phyloP scores from a whole-genome alignment of 1,140 invertebrate genomes.

The Stegodyphus dumicola region DNA sequence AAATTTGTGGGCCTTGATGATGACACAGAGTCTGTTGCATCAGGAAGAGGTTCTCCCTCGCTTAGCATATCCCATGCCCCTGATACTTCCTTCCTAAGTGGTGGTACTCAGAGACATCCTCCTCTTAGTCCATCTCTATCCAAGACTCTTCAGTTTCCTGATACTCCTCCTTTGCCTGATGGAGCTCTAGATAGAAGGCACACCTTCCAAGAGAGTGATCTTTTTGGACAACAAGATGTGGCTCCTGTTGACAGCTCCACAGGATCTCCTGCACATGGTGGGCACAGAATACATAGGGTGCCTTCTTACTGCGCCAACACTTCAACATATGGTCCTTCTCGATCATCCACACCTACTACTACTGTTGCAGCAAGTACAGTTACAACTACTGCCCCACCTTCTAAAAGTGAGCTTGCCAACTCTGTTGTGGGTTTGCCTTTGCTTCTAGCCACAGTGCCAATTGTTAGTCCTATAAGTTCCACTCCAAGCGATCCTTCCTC shows the following conservation, averaged over 20 bases:
- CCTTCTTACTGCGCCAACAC: slow-evolving; percentile 57
- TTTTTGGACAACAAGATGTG: slow-evolving; percentile 20
- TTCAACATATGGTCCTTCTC: slow-evolving; percentile 38
- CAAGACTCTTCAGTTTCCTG: slow-evolving; percentile 23
- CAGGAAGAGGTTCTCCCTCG: slow-evolving; percentile 49
- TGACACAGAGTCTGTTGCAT: slow-evolving; percentile 62
- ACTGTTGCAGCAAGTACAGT: neutral
- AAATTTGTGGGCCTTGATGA: slow-evolving; percentile 68
- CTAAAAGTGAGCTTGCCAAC: slow-evolving; percentile 57
- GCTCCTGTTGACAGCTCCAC: slow-evolving; percentile 51
- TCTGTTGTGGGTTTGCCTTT: slow-evolving; percentile 59
- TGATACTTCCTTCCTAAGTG: slow-evolving; percentile 12
- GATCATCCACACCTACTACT: slow-evolving; percentile 12
- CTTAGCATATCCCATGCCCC: slow-evolving; percentile 44
- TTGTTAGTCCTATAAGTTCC: slow-evolving; percentile 45
- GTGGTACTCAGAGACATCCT: slow-evolving; percentile 21
- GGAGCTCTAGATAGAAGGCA: slow-evolving; percentile 54
- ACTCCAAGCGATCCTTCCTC: slow-evolving; percentile 10
- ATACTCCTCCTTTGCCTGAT: slow-evolving; percentile 19
- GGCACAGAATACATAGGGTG: slow-evolving; percentile 50
- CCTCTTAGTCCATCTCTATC: slow-evolving; percentile 40
- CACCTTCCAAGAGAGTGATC: slow-evolving; percentile 50
- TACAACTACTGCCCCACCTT: slow-evolving; percentile 10
- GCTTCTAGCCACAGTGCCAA: slow-evolving; percentile 57
- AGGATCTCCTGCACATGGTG: slow-evolving; percentile 46